phyloP scores from a whole-genome alignment of 2,888 invertebrate genomes.

The Cantharis rufa region DNA sequence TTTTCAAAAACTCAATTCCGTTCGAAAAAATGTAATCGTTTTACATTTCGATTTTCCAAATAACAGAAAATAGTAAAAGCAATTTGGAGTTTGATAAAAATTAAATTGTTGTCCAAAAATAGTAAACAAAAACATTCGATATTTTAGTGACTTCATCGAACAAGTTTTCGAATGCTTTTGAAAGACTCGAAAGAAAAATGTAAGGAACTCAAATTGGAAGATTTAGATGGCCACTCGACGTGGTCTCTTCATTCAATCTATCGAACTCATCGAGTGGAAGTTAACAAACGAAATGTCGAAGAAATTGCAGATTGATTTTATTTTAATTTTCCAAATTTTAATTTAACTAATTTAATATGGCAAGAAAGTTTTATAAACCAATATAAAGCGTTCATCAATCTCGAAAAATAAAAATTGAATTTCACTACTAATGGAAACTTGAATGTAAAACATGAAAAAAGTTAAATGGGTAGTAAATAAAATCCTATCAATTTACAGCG shows the following conservation, averaged over 20 bases:
- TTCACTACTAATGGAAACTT: background rate
- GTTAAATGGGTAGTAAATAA: background rate
- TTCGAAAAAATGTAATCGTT: background rate
- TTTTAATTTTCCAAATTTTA: background rate
- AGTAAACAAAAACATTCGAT: background rate
- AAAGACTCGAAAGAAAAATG: background rate
- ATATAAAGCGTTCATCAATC: background rate
- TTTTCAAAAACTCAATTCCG: background rate
- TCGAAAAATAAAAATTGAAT: background rate
- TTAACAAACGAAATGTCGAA: background rate
- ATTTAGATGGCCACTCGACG: conserved; percentile 1
- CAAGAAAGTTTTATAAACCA: background rate
- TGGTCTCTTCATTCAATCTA: background rate
- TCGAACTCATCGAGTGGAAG: conserved; percentile 1
- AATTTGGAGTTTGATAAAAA: background rate
- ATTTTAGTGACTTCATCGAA: background rate
- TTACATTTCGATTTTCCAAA: background rate
- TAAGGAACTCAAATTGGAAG: background rate
- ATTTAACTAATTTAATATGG: background rate
- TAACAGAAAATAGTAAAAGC: background rate
- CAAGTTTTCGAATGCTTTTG: background rate
- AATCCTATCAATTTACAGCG: background rate
- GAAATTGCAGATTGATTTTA: background rate
- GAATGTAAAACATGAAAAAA: background rate
- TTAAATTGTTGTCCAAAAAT: background rate